Evolutionary conservation across 2,888 invertebrate species (phyloP), one percentile per base, ranked within the genome.

Genomic region (Rhingia rostrata): DNA sequence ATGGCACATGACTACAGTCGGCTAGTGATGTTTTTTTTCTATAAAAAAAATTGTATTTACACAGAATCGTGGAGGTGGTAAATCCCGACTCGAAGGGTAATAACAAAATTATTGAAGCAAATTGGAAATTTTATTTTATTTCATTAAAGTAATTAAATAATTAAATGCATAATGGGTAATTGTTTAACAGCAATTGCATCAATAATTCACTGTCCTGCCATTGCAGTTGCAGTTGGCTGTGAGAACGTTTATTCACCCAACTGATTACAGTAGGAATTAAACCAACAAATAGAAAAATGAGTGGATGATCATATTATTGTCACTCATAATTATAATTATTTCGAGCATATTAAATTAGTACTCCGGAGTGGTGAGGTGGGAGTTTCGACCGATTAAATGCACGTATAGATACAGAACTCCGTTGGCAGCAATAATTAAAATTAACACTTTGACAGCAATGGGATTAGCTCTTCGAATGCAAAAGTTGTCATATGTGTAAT

Each of bases 101-200:
- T 58, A 77, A 77, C 33, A 60, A 61, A 66, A 72, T 82, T 82
- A 70, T 70, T 72, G 53, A 72, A 66, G 60, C 78, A 78, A 78
- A 82, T 82, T 82, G 82, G 41, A 69, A 67, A 82, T 72, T 72
- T 72, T 78, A 82, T 78, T 78, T 78, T 61, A 82, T 66, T 66
- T 67, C 66, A 78, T 78, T 72, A 77, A 77, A 82, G 41, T 72
- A 82, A 82, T 77, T 75, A 70, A 77, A 70, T 69, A 64, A 63
- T 72, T 72, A 81, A 69, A 63, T 61, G 49, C 75, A 56, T 69
- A 63, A 63, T 75, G 67, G 61, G 32, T 69, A 81, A 81, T 81
- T 81, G 63, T 74, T 75, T 81, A 30, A 69, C 49, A 63, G 67
- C n/a, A 37, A 75, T 81, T 81, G 63, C 54, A 81, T 75, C 56